Conservation (phyloP, 2,113 vertebrate genomes). For the Clinocottus analis region DNA sequence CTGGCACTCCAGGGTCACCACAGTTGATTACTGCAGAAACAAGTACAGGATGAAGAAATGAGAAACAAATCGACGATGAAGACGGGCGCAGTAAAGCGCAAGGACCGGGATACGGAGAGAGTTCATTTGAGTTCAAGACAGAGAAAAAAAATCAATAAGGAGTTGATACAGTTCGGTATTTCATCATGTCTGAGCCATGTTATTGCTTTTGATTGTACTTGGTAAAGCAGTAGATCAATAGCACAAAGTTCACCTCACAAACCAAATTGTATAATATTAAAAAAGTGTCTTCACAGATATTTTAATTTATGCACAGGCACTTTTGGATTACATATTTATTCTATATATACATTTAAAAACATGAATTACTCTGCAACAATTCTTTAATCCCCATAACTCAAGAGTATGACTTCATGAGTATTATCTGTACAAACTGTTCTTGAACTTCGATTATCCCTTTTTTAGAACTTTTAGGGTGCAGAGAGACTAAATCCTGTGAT, state of each 20-base stretch:
- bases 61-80: background rate
- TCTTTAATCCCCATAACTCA: background rate
- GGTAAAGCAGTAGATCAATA: conserved; percentile 4
- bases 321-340: background rate
- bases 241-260: conserved; percentile 30
- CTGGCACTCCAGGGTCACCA: conserved; percentile 93
- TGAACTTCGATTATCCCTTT: conserved; percentile 9
- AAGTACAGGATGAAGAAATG: background rate
- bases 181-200: conserved; percentile 2
- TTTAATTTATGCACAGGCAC: background rate
- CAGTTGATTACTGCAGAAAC: conserved; percentile 91
- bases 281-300: background rate
- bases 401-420: background rate
- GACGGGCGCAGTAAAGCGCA: background rate
- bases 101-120: background rate
- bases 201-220: conserved; percentile 14
- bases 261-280: conserved; percentile 13
- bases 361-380: background rate
- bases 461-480: conserved; percentile 28
- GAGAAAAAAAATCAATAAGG: background rate
- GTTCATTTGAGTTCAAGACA: background rate
- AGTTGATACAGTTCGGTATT: background rate
- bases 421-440: background rate
- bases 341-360: background rate
- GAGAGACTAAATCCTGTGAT: conserved; percentile 4